These are phyloP conservation scores for Ptiloglossa arizonensis DNA, from an alignment of 1,140 invertebrate species.

Conservation along the genomic window DNA sequence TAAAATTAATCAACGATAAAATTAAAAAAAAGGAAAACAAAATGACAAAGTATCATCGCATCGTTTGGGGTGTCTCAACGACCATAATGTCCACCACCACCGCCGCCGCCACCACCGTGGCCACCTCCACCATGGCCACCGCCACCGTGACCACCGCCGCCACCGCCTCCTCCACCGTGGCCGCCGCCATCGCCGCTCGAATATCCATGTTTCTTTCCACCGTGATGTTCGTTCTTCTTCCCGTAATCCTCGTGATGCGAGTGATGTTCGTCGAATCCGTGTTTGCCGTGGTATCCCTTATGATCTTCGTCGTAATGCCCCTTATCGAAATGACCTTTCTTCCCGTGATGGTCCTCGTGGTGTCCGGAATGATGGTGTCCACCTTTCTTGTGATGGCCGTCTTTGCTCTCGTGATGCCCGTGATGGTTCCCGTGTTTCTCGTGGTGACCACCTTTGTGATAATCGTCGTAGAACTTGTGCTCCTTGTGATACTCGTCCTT, in stretches of 20 bases:
- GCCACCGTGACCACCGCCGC: background rate
- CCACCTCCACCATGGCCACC: background rate
- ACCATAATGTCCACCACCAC: constrained; percentile 27
- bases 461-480: constrained; percentile 92
- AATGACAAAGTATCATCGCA: background rate
- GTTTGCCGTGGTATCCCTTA: constrained; percentile 87
- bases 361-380: constrained; percentile 87
- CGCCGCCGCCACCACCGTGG: no score
- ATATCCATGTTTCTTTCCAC: constrained; percentile 84
- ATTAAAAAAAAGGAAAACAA: background rate
- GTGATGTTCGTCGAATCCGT: constrained; percentile 86
- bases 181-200: constrained; percentile 17
- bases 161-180: background rate
- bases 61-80: background rate
- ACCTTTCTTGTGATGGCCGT: constrained; percentile 88
- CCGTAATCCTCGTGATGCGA: constrained; percentile 85
- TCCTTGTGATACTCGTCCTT: constrained; percentile 92
- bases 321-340: constrained; percentile 88
- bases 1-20: constrained; percentile 21
- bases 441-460: constrained; percentile 89
- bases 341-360: constrained; percentile 87
- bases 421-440: constrained; percentile 87
- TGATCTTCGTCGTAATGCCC: constrained; percentile 90
- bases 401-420: constrained; percentile 87
- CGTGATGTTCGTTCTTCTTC: constrained; percentile 86